Percentiles rank a stretch among this genome's conserved stretches.
phyloP scores from a whole-genome alignment of 2,797 vertebrate species.

The Lepilemur ruficaudatus region DNA sequence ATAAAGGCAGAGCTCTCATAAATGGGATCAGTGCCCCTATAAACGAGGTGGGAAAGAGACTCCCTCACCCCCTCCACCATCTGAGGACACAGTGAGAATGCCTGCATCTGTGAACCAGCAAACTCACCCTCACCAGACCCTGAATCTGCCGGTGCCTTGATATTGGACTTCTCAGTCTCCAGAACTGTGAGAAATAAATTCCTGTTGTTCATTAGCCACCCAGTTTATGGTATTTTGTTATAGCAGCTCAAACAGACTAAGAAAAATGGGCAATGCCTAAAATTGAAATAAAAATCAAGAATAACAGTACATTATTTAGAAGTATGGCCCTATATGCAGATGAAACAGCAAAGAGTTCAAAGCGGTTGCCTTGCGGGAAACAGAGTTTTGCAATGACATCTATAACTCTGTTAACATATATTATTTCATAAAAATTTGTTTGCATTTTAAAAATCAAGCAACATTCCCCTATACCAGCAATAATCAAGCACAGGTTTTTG shows the following conservation, averaged over 20 bases:
- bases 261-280: background rate
- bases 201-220: background rate
- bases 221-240: background rate
- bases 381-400: background rate
- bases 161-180: background rate
- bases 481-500: background rate
- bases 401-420: background rate
- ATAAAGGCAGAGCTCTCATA: background rate
- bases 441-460: background rate
- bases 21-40: background rate
- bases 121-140: background rate
- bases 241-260: background rate
- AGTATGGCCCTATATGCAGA: background rate
- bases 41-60: background rate
- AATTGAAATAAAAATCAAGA: background rate
- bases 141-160: background rate
- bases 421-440: constrained; percentile 7
- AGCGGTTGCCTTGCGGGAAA: too few relatives aligned
- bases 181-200: too few relatives aligned
- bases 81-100: background rate
- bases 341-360: too few relatives aligned
- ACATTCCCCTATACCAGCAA: background rate
- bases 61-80: background rate
- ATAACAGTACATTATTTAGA: background rate
- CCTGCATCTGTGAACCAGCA: background rate